Conservation (phyloP, 2,888 invertebrate genomes). For the Watsonalla binaria region DNA sequence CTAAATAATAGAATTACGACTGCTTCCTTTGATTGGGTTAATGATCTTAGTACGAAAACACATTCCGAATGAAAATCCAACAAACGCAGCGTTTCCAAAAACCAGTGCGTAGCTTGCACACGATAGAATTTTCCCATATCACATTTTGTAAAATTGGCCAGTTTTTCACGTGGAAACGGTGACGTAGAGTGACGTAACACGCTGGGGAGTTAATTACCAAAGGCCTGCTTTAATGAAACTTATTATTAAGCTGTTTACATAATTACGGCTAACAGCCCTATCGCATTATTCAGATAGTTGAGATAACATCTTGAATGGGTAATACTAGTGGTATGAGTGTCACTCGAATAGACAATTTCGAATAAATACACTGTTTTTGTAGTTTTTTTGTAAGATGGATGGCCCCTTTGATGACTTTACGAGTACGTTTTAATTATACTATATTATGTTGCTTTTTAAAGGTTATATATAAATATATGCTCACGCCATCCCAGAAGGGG, state of each 20-base stretch:
- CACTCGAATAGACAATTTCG: background rate
- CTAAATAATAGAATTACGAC: too few species aligned
- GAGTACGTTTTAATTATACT: too few species aligned
- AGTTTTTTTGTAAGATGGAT: background rate
- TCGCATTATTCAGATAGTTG: background rate
- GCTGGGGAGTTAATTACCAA: conserved; percentile 19
- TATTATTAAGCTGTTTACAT: conserved; percentile 10
- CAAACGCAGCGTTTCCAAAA: background rate
- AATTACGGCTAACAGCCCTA: background rate
- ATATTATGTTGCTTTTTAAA: too few species aligned
- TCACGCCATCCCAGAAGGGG: too few species aligned
- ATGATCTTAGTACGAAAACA: too few species aligned
- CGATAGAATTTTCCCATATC: conserved; percentile 19
- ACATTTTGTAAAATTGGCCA: conserved; percentile 24
- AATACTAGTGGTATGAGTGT: background rate
- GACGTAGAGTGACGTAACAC: conserved; percentile 16
- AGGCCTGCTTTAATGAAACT: conserved; percentile 4
- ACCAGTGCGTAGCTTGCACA: background rate
- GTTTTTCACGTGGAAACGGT: conserved; percentile 23
- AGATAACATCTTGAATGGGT: background rate
- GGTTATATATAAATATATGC: too few species aligned
- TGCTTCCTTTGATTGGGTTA: too few species aligned
- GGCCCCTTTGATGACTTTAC: too few species aligned
- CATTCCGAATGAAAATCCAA: background rate
- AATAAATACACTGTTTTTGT: background rate